Base-by-base conservation (phyloP, 92 coral and sea anemone genomes). In the Phymanthus crucifer region DNA sequence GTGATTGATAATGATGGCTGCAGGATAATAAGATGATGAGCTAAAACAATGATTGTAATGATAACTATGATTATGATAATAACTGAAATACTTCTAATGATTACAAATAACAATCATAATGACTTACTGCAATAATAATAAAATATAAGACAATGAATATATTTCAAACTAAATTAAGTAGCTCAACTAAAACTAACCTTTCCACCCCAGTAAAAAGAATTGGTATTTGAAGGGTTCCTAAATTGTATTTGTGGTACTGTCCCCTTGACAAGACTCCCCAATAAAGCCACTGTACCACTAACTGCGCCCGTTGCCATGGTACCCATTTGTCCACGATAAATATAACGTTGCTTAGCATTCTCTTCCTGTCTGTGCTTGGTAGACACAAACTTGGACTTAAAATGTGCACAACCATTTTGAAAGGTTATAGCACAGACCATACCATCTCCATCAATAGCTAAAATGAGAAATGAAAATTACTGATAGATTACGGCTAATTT, bases 391-490 rank as follows among this genome's bases (percentile, higher is more conserved):
- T 87, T 92, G 56, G 97, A 92, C 82, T 73, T 88, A 78, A 92
- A 92, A 43, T 90, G 97, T 16, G 84, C 97, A 9, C 76, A 74
- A 11, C 97, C 97, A 84, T 92, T 84, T 71, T 82, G 87, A 69
- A 92, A 90, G 11, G 97, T 87, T 52, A 92, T 27, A 2, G 97
- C 97, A 87, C 97, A 92, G 19, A 92, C 88, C 97, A 92, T 92
- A 32, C 97, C 97, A 87, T 92, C 97, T 6, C 97, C 97, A 82
- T 92, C 97, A 81, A 92, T 92, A 50, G 97, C 97, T 91, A 27
- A 10, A 40, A 81, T 7, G 12, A 54, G 21, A 40, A 65, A 33
- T 26, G 33, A 80, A 45, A 57, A 57, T 32, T 16, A 27, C n/a
- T n/a, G n/a, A n/a, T n/a, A n/a, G n/a, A n/a, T n/a, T n/a, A n/a